These are phyloP conservation scores for Coecobrya sp. DNA, from an alignment of 2,888 invertebrate genomes.

Conservation along the genomic window DNA sequence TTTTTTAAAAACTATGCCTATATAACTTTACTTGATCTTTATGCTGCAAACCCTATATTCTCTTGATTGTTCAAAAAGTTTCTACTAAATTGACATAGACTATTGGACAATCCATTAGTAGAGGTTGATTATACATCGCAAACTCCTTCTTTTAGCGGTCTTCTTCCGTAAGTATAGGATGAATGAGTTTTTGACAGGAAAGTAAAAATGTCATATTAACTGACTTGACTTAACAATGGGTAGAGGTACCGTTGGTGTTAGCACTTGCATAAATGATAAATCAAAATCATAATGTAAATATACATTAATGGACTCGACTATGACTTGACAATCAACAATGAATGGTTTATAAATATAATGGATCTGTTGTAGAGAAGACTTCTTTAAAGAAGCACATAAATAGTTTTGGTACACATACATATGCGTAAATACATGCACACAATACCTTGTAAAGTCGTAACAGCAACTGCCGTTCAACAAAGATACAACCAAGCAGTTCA, in stretches of 20 bases:
- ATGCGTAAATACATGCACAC: slow-evolving; percentile 5
- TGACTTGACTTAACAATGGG: slow-evolving; percentile 7
- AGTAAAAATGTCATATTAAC: background rate
- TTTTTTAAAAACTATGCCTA: too few relatives aligned
- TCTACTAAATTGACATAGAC: too few relatives aligned
- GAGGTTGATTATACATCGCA: too few relatives aligned
- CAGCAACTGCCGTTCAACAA: slow-evolving; percentile 2
- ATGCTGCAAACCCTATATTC: too few relatives aligned
- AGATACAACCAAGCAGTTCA: slow-evolving; percentile 1
- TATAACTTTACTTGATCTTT: too few relatives aligned
- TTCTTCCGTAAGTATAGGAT: too few relatives aligned
- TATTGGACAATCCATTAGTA: too few relatives aligned
- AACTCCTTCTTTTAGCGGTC: too few relatives aligned
- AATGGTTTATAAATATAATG: background rate
- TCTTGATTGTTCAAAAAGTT: too few relatives aligned
- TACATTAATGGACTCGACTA: too few relatives aligned
- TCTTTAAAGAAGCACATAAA: background rate
- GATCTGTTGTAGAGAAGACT: background rate
- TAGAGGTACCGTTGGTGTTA: background rate
- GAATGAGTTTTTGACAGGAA: background rate
- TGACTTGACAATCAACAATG: background rate
- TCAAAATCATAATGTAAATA: background rate
- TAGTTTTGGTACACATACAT: background rate
- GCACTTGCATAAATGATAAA: background rate
- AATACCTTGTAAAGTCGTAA: background rate